These are phyloP conservation scores for Meteorus sp. DNA, from an alignment of 1,140 invertebrate genomes.

Conservation along the genomic window DNA sequence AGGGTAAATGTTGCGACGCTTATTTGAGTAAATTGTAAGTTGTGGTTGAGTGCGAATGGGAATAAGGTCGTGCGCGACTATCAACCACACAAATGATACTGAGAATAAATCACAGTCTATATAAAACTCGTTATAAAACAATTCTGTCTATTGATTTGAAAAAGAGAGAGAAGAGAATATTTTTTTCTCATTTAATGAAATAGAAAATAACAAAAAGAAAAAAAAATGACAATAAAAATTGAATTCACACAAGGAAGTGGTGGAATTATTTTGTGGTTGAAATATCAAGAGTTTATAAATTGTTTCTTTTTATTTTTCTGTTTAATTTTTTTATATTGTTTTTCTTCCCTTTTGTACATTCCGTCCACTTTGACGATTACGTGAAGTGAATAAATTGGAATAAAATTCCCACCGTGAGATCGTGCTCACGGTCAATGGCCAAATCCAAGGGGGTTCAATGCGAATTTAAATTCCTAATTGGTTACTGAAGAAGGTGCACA, in stretches of 20 bases:
- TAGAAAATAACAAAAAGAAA: too few species aligned
- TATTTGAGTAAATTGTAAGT: slow-evolving; percentile 9
- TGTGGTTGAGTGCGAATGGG: slow-evolving; percentile 1
- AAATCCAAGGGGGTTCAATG: slow-evolving; percentile 42
- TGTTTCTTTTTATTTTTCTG: too few species aligned
- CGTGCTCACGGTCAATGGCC: slow-evolving; percentile 35
- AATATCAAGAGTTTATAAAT: too few species aligned
- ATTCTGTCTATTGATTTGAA: not conserved
- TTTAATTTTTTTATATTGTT: too few species aligned
- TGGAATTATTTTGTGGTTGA: too few species aligned
- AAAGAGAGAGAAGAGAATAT: too few species aligned
- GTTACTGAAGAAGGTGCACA: slow-evolving; percentile 18
- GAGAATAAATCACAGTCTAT: slow-evolving; percentile 10
- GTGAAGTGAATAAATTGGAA: too few species aligned
- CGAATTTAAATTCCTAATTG: slow-evolving; percentile 52
- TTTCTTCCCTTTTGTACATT: too few species aligned
- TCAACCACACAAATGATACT: slow-evolving; percentile 3
- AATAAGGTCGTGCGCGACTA: slow-evolving; percentile 13
- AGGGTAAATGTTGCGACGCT: slow-evolving; percentile 5
- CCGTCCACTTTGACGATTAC: too few species aligned
- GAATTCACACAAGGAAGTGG: too few species aligned
- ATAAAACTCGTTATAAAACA: slow-evolving; percentile 1
- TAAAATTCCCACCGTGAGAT: slow-evolving; percentile 32
- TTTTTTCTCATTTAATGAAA: too few species aligned
- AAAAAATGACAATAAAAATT: too few species aligned